Conservation (phyloP, 1,140 invertebrate genomes). For the Chrysopa pallens region DNA sequence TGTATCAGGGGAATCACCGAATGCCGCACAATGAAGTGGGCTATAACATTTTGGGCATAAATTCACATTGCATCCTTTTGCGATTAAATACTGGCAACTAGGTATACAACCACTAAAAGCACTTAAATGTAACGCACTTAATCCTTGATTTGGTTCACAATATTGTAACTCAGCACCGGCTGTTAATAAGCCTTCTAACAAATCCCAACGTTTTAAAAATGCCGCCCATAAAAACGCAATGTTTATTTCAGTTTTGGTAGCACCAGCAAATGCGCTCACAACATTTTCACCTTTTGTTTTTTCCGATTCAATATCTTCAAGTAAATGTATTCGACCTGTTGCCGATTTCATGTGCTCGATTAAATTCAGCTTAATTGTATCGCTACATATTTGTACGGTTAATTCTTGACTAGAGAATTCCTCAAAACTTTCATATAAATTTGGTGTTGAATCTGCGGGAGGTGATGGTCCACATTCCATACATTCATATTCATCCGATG, state of each 20-base stretch:
- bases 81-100: conserved; percentile 47
- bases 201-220: conserved; percentile 43
- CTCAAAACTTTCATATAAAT: conserved; percentile 56
- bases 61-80: conserved; percentile 46
- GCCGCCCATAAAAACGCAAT: conserved; percentile 48
- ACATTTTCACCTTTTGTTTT: conserved; percentile 36
- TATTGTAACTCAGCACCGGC: conserved; percentile 48
- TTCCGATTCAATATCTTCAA: conserved; percentile 50
- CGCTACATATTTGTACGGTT: conserved; percentile 50
- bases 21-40: conserved; percentile 63
- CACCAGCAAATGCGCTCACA: conserved; percentile 25
- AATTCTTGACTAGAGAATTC: conserved; percentile 41
- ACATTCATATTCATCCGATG: conserved; percentile 44
- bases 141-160: conserved; percentile 41
- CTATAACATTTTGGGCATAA: conserved; percentile 44
- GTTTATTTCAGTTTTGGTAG: conserved; percentile 43
- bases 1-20: conserved; percentile 55
- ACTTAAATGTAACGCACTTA: conserved; percentile 52
- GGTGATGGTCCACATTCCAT: conserved; percentile 54
- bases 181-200: conserved; percentile 37
- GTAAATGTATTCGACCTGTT: conserved; percentile 39
- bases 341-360: conserved; percentile 48
- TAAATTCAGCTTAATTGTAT: conserved; percentile 48
- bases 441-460: conserved; percentile 50
- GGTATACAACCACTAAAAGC: conserved; percentile 55